Evolutionary conservation across 2,797 vertebrate species (phyloP), one percentile per base, ranked within the genome.

Genomic region (Peromyscus attwateri): DNA sequence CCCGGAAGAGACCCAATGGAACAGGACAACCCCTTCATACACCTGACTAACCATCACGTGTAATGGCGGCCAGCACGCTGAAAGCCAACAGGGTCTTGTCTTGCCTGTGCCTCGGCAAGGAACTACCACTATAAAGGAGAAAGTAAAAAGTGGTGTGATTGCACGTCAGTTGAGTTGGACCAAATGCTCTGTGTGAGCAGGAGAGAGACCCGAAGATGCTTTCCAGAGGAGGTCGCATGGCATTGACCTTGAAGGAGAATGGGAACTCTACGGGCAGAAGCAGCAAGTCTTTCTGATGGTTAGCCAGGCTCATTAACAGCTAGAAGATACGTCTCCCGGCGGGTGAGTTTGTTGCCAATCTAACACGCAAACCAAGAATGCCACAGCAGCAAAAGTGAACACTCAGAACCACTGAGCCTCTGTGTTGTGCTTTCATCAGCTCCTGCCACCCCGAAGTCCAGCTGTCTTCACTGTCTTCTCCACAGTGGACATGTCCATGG

Each of bases 151-250:
- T 6, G 25, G 40, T 16, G 3, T 43, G 76, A 49, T 57, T 62
- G 80, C 13, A 2, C 6, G 29, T 52, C 89, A 82, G 6, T 0
- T 14, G 25, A 94, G 14, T 88, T 23, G 52, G 23, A 93, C 46
- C 40, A 84, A 95, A 85, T 46, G 34, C 31, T 66, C 21, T 34
- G 49, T 7, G 68, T 43, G 70, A 88, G 3, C 46, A n/a, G 77
- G 84, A 89, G 77, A 84, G 49, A 80, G 94, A 96, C 40, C 68
- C 12, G 55, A 64, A 96, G 76, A 88, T 31, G 31, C 55, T 91
- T 92, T 52, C 43, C 29, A 81, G n/a, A 62, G 43, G 17, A 81
- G 31, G n/a, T 9, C 2, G 19, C 14, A 19, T 76, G 55, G 43
- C 80, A 49, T 16, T 37, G 34, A 64, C 57, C 66, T 89, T 76